Base-by-base conservation (phyloP, 1,140 invertebrate genomes). In the Ceratina calcarata region DNA sequence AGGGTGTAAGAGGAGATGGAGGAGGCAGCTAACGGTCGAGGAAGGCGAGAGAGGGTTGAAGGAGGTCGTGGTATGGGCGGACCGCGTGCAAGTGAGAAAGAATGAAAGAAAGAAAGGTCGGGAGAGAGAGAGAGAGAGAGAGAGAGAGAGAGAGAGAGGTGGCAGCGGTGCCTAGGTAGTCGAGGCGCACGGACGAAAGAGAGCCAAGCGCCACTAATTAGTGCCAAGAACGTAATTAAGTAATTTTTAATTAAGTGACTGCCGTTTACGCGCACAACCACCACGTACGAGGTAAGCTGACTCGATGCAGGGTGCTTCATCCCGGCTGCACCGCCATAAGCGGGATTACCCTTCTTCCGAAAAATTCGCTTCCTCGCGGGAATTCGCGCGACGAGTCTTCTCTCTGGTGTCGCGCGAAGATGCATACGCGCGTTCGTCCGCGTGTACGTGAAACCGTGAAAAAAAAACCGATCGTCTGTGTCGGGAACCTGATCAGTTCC, bases 171-270 rank as follows among this genome's bases (percentile, higher is more conserved):
- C 78, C 79, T 82, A 87, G 82, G 88, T 80, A 86, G 88, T 70
- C 83, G 86, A 84, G 85, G 85, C 83, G 83, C 79, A 80, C 83
- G 83, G 84, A 80, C 86, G 87, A 89, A 85, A 86, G 85, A 85
- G 85, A 89, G 77, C 84, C 82, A 86, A 90, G 89, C 90, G 90
- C 89, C 91, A 92, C 94, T 94, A 94, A 94, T 94, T 94, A 94
- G 94, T 93, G 92, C 93, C 93, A 94, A 94, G 93, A 94, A 93
- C 93, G 93, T 94, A 94, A 94, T 94, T 94, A 94, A 94, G 94
- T 94, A 94, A 94, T 94, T 94, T 94, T 94, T 94, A 94, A 94
- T 94, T 94, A 94, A 94, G 93, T 93, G 92, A 93, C 91, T 93
- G 88, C 86, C 90, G 90, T 92, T 92, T 92, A 91, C 88, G 87